Base-by-base conservation (phyloP, 2,797 vertebrate species). In the Poecilia wingei region DNA sequence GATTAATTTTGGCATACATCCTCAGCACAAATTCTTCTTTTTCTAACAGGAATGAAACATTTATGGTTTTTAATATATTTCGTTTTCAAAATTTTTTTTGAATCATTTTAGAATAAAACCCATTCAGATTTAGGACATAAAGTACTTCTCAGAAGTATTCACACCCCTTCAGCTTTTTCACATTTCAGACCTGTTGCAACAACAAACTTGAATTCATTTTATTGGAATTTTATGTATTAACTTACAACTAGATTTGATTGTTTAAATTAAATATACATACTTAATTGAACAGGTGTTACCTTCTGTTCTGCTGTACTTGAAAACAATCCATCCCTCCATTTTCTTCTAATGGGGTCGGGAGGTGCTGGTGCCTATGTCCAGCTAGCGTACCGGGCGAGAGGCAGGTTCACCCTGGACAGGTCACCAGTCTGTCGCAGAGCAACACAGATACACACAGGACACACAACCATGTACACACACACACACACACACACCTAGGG, bases 1-100 rank as follows among this genome's bases (percentile, higher is more conserved):
- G 85, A 89, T 92, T 89, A 72, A 87, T 87, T 91, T 89, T 41
- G 9, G 8, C 57, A 49, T 0, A 2, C 59, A 28, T 90, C 82
- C 77, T 81, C 77, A 69, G 78, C 77, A 88, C 82, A 43, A 79
- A 80, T 77, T 86, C 51, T 73, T 86, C 46, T 70, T 51, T 64
- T 81, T 83, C 10, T 43, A 43, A 69, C 12, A 69, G 4, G 18
- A 68, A 41, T 9, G 14, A 13, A 64, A 36, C 33, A 18, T 25
- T n/a, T 25, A 36, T 22, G 18, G 61, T 10, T 66, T 39, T 66
- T 22, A 6, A 66, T 22, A 10, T 10, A 66, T 66, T 39, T 39
- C 7, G 18, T 39, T 66, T 39, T 22, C 3, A 39, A 66, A 36
- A 20, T 36, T 36, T 36, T 36, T 39, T 64, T 25, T 10, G 1